Evolutionary conservation across 2,797 vertebrate genomes (phyloP).

Genomic region (Acomys russatus): DNA sequence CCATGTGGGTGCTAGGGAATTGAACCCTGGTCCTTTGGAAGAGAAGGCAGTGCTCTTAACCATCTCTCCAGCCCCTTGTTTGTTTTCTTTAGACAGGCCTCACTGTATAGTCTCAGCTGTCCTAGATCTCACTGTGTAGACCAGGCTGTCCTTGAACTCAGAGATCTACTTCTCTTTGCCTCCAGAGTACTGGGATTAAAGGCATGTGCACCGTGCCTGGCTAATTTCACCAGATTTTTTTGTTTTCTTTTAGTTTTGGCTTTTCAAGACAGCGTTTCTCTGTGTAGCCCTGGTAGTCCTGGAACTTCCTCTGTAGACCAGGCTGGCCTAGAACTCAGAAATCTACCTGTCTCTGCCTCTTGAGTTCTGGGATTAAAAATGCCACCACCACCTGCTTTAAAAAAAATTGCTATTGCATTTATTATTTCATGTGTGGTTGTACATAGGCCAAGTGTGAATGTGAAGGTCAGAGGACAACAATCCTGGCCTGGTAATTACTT

Average conservation of each 20-base stretch:
- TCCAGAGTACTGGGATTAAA: not conserved
- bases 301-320: not conserved
- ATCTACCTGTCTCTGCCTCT: not conserved
- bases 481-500: too few relatives aligned
- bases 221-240: not conserved
- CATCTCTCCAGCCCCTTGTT: too few relatives aligned
- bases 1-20: too few relatives aligned
- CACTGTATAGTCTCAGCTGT: not conserved
- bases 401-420: not conserved
- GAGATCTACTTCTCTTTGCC: not conserved
- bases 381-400: not conserved
- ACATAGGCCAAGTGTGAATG: not conserved
- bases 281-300: too few relatives aligned
- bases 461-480: not conserved
- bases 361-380: not conserved
- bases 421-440: too few relatives aligned
- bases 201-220: not conserved
- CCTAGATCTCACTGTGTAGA: not conserved
- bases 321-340: not conserved
- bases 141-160: not conserved
- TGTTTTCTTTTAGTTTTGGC: not conserved
- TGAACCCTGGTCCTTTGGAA: too few relatives aligned
- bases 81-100: not conserved
- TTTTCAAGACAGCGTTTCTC: not conserved
- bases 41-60: too few relatives aligned